A percentile compares a stretch with the other conserved stretches of the same genome.
Conservation (phyloP, 2,888 invertebrate genomes). For the Pammene aurita region DNA sequence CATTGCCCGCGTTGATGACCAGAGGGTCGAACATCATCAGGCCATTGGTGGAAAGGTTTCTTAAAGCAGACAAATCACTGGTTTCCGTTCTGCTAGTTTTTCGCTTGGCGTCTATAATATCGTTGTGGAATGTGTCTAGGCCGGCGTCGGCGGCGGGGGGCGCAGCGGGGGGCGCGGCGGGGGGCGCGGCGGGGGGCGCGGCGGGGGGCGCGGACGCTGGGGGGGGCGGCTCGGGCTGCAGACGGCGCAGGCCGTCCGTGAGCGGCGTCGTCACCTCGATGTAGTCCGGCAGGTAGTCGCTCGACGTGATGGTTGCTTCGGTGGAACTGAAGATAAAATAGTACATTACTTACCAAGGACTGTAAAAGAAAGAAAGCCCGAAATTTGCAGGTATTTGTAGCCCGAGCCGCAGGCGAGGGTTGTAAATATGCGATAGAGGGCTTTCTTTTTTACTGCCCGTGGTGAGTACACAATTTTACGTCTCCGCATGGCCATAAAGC, state of each 20-base stretch:
- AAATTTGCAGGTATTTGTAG: too few species aligned
- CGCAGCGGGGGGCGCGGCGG: slow-evolving; percentile 51
- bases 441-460: too few species aligned
- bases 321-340: slow-evolving; percentile 60
- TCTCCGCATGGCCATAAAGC: too few species aligned
- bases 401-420: too few species aligned
- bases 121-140: slow-evolving; percentile 69
- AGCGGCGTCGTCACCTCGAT: slow-evolving; percentile 80
- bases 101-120: slow-evolving; percentile 55
- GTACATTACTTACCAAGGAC: background rate
- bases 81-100: slow-evolving; percentile 70
- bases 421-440: too few species aligned
- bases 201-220: slow-evolving; percentile 22
- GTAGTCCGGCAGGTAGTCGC: slow-evolving; percentile 77
- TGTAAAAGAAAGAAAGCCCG: too few species aligned
- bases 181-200: slow-evolving; percentile 50
- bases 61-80: slow-evolving; percentile 67
- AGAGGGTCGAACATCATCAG: slow-evolving; percentile 80
- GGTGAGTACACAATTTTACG: too few species aligned
- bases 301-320: slow-evolving; percentile 71
- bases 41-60: slow-evolving; percentile 77
- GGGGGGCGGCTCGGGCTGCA: slow-evolving; percentile 57
- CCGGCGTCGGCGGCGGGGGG: slow-evolving; percentile 57
- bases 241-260: slow-evolving; percentile 71
- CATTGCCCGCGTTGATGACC: slow-evolving; percentile 71